Evolutionary conservation across 1,140 invertebrate species (phyloP).

Genomic region (Doryteuthis pealeii): DNA sequence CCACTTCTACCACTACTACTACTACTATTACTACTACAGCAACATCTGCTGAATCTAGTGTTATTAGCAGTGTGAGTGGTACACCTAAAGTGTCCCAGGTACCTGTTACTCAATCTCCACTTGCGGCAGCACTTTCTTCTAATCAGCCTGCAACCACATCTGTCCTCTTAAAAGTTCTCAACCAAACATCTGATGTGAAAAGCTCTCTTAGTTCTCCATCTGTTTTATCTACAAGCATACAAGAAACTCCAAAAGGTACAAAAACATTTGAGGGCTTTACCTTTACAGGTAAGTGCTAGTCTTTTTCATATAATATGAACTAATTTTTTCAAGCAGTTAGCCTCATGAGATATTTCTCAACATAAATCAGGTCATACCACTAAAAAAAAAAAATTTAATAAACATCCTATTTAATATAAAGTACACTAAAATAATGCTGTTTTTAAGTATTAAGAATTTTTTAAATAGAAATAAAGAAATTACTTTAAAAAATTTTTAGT

Average conservation of each 20-base stretch:
- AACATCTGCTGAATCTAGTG: no score
- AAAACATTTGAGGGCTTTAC: constrained; percentile 69
- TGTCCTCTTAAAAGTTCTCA: constrained; percentile 22
- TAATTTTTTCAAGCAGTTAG: no score
- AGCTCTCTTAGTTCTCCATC: neutral
- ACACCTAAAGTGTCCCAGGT: neutral
- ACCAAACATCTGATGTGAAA: neutral
- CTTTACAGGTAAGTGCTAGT: constrained; percentile 61
- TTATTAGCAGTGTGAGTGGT: neutral
- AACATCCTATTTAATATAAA: no score
- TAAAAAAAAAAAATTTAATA: no score
- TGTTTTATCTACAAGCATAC: neutral
- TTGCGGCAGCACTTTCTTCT: neutral
- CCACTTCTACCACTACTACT: no score
- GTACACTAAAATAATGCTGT: no score
- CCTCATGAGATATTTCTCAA: no score
- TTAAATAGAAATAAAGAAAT: no score
- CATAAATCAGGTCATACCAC: no score
- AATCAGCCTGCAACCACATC: constrained; percentile 18
- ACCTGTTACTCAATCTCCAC: neutral
- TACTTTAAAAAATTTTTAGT: no score
- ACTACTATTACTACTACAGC: neutral
- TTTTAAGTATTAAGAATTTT: no score
- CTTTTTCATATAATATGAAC: neutral
- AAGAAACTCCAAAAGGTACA: constrained; percentile 19